phyloP scores from a whole-genome alignment of 1,140 invertebrate genomes.

The Temnothorax nylanderi region DNA sequence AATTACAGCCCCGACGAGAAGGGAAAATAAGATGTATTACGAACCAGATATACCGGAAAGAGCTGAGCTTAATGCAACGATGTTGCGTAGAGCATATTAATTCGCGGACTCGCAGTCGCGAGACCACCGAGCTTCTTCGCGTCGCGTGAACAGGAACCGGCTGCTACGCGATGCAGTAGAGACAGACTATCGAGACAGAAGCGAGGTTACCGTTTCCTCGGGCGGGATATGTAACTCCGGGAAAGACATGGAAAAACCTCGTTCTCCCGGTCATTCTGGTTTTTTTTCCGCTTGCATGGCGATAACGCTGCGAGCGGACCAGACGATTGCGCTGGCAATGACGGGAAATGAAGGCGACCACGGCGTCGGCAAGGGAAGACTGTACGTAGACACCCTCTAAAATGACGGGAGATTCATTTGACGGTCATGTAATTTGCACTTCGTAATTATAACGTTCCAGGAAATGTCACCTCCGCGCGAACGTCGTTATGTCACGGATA shows the following conservation, averaged over 20 bases:
- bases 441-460: constrained; percentile 31
- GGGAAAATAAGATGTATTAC: constrained; percentile 28
- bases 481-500: constrained; percentile 3
- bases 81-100: constrained; percentile 30
- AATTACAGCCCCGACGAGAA: neutral
- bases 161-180: neutral
- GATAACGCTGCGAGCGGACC: neutral
- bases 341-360: constrained; percentile 10
- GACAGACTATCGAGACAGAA: constrained; percentile 27
- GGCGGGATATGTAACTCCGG: constrained; percentile 38
- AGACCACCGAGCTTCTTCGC: neutral
- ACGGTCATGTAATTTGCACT: constrained; percentile 25
- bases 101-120: constrained; percentile 3
- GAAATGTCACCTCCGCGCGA: constrained; percentile 10
- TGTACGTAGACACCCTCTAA: neutral
- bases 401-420: constrained; percentile 39
- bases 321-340: constrained; percentile 21
- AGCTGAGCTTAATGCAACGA: constrained; percentile 1
- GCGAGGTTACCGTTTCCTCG: constrained; percentile 47
- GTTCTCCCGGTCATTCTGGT: constrained; percentile 51
- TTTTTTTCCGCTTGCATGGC: constrained; percentile 2
- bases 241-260: constrained; percentile 53
- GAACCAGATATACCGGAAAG: constrained; percentile 31
- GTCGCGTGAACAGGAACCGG: neutral
- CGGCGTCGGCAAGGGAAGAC: neutral